Percentiles rank a stretch among this genome's conserved stretches.
Evolutionary conservation across 2,113 vertebrate genomes (phyloP).

Genomic region (Pipa parva): DNA sequence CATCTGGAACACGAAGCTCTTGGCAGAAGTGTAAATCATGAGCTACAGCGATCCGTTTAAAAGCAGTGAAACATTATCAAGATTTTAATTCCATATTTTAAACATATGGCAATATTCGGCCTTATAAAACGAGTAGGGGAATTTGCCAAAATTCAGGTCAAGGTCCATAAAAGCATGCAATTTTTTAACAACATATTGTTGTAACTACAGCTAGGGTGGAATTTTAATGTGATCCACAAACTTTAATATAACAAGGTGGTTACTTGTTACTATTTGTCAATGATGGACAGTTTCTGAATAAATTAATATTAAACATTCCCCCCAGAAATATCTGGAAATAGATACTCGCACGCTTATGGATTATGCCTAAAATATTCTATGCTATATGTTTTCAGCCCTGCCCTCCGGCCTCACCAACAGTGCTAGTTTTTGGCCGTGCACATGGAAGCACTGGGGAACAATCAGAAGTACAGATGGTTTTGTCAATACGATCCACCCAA

Average conservation of each 20-base stretch:
- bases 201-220: conserved; percentile 21
- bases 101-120: conserved; percentile 42
- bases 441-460: too few relatives aligned
- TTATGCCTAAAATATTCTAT: too few relatives aligned
- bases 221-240: conserved; percentile 36
- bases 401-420: too few relatives aligned
- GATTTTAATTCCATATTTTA: conserved; percentile 43
- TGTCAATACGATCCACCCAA: too few relatives aligned
- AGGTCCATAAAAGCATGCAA: conserved; percentile 38
- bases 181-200: conserved; percentile 32
- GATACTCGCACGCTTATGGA: too few relatives aligned
- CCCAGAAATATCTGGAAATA: background rate
- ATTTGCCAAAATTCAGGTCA: conserved; percentile 40
- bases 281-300: background rate
- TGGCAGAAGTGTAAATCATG: conserved; percentile 39
- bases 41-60: conserved; percentile 39
- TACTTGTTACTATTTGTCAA: conserved; percentile 20
- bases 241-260: conserved; percentile 18
- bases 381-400: too few relatives aligned
- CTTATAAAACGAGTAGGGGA: conserved; percentile 33
- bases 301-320: background rate
- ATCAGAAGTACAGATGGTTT: too few relatives aligned
- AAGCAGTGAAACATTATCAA: conserved; percentile 40
- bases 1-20: conserved; percentile 37
- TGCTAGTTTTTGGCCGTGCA: too few relatives aligned